Evolutionary conservation across 92 coral and sea anemone species (phyloP).

Genomic region (Heteractis magnifica): DNA sequence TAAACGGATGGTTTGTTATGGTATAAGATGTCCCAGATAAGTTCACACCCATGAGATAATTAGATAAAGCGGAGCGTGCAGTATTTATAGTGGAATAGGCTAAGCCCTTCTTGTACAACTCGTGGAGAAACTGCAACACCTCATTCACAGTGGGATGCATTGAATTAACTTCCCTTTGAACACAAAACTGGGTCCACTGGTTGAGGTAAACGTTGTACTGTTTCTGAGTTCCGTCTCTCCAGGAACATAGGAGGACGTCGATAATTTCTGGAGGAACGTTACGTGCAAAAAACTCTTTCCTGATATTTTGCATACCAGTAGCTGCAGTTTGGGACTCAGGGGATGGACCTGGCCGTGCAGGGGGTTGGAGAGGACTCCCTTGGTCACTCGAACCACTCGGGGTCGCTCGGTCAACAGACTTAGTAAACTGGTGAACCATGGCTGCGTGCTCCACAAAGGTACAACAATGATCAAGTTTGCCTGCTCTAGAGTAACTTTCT

Average conservation of each 20-base stretch:
- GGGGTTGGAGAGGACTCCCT: slow-evolving; percentile 26
- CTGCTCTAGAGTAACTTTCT: not conserved
- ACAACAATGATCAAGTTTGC: slow-evolving; percentile 12
- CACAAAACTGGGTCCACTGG: slow-evolving; percentile 43
- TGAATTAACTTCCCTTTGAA: slow-evolving; percentile 33
- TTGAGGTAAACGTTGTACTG: slow-evolving; percentile 44
- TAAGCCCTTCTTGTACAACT: slow-evolving; percentile 1
- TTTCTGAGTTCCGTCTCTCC: slow-evolving; percentile 22
- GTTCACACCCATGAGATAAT: slow-evolving; percentile 21
- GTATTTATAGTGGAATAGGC: slow-evolving; percentile 40
- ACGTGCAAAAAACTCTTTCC: not conserved
- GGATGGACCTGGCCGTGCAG: slow-evolving; percentile 39
- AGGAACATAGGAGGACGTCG: not conserved
- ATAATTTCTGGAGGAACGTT: not conserved
- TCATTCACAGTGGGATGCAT: slow-evolving; percentile 47
- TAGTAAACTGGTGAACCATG: slow-evolving; percentile 39
- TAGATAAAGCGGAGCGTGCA: slow-evolving; percentile 45
- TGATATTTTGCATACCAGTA: not conserved
- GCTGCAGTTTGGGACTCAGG: slow-evolving; percentile 23
- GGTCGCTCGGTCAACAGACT: slow-evolving; percentile 37
- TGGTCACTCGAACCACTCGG: slow-evolving; percentile 1
- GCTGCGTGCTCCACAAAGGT: slow-evolving; percentile 43
- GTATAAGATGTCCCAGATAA: slow-evolving; percentile 24
- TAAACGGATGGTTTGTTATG: slow-evolving; percentile 41
- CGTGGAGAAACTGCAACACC: slow-evolving; percentile 36